Conservation (phyloP, 1,140 invertebrate species). For the Drosophila baimaii region DNA sequence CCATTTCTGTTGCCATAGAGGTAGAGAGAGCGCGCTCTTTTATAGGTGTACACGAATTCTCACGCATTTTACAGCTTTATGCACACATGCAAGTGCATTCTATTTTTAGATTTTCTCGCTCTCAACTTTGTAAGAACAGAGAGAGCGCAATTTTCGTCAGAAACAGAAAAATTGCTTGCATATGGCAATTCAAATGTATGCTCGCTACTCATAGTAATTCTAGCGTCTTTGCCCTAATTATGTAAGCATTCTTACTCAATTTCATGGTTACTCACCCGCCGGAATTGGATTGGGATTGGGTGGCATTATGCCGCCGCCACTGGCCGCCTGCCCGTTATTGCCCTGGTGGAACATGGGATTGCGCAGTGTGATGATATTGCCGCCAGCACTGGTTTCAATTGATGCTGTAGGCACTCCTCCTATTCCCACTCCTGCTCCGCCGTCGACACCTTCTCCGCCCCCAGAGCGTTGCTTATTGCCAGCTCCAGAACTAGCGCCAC, state of each 20-base stretch:
- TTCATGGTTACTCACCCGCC: constrained; percentile 43
- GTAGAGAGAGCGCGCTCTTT: too few species aligned
- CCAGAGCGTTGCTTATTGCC: constrained; percentile 34
- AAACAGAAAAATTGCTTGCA: too few species aligned
- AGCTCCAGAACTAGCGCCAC: constrained; percentile 22
- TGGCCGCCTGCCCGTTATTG: constrained; percentile 58
- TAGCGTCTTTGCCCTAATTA: too few species aligned
- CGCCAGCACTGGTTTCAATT: constrained; percentile 70
- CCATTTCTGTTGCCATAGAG: too few species aligned
- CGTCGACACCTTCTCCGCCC: constrained; percentile 7
- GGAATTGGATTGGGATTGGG: constrained; percentile 68
- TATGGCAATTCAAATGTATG: too few species aligned
- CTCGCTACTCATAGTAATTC: not conserved
- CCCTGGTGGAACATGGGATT: constrained; percentile 89
- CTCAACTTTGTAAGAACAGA: too few species aligned
- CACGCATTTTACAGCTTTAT: too few species aligned
- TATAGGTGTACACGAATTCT: too few species aligned
- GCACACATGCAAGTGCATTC: too few species aligned
- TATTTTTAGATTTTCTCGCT: too few species aligned
- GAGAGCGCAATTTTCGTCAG: too few species aligned
- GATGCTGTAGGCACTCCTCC: constrained; percentile 38
- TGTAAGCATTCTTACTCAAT: too few species aligned
- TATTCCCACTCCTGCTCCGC: not conserved
- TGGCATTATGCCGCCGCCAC: constrained; percentile 47
- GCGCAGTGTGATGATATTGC: constrained; percentile 89